Conservation (phyloP, 2,797 vertebrate species). For the Hafferia zeledoni region DNA sequence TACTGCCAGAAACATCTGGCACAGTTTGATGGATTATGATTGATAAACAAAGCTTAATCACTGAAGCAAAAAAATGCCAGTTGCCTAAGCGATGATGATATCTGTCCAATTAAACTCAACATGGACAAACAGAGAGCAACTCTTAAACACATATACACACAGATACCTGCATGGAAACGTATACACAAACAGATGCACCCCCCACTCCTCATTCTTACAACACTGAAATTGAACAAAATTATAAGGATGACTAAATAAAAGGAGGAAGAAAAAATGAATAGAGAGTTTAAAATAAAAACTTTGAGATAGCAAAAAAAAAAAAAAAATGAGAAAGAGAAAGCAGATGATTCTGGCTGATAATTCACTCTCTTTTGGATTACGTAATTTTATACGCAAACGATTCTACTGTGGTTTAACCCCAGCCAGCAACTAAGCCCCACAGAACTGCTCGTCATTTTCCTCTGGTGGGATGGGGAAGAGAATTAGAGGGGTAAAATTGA, state of each 20-base stretch:
- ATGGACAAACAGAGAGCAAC: background rate
- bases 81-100: background rate
- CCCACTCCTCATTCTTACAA: background rate
- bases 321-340: background rate
- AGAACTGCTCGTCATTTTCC: background rate
- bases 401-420: background rate
- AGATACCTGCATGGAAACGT: background rate
- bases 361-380: background rate
- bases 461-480: background rate
- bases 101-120: background rate
- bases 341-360: background rate
- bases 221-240: background rate
- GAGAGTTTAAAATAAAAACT: background rate
- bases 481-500: background rate
- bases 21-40: background rate
- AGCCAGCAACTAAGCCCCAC: background rate
- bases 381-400: background rate
- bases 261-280: background rate
- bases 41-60: background rate
- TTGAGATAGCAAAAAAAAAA: background rate
- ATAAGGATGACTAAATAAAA: background rate
- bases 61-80: background rate
- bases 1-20: conserved; percentile 24
- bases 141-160: background rate
- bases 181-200: background rate